Conservation (phyloP, 53 echinoderm and acorn worm species). For the Henricia sp. region DNA sequence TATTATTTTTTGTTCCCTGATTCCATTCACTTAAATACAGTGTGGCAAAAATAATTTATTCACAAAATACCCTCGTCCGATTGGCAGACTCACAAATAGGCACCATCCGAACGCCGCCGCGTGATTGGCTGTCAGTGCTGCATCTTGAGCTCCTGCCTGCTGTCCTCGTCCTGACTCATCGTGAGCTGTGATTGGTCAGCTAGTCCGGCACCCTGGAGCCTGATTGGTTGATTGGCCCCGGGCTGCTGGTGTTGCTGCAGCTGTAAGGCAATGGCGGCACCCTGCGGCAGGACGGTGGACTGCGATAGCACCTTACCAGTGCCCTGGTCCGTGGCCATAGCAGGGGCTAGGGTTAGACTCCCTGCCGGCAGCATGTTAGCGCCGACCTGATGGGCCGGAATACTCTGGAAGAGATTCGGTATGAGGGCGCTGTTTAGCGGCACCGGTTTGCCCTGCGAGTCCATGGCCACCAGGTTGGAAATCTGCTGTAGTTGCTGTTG, state of each 20-base stretch:
- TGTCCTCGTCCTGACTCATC: conserved; percentile 69
- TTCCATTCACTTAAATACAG: conserved; percentile 65
- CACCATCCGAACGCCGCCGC: neutral
- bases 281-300: conserved; percentile 78
- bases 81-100: neutral
- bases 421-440: no score
- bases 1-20: conserved; percentile 61
- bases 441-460: conserved; percentile 81
- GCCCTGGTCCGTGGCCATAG: conserved; percentile 66
- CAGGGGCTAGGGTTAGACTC: conserved; percentile 72
- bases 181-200: conserved; percentile 62
- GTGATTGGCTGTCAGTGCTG: conserved; percentile 70
- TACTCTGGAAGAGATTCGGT: conserved; percentile 80
- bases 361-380: conserved; percentile 22
- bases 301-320: conserved; percentile 61
- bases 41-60: conserved; percentile 64
- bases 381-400: conserved; percentile 79
- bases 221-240: conserved; percentile 73
- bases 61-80: conserved; percentile 58
- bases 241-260: conserved; percentile 78
- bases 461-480: conserved; percentile 84
- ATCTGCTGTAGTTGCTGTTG: conserved; percentile 75
- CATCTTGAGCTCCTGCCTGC: conserved; percentile 74
- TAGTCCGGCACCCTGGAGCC: conserved; percentile 76
- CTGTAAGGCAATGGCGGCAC: conserved; percentile 73